These are phyloP conservation scores for Gymnoscelis rufifasciata DNA, from an alignment of 2,888 invertebrate species.

Conservation along the genomic window DNA sequence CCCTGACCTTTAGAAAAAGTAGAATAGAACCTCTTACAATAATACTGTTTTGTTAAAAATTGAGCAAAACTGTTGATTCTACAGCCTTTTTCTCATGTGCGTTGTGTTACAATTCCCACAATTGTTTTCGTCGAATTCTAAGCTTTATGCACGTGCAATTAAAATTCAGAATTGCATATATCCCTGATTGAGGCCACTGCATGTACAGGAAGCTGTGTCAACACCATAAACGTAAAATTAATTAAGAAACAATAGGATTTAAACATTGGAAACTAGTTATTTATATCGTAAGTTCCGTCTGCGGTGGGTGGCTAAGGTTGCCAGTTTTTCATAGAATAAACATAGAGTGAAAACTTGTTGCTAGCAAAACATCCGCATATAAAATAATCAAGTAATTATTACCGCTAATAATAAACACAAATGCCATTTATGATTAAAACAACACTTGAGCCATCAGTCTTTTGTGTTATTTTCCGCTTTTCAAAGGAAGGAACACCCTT, in stretches of 20 bases:
- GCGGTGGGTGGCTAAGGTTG: constrained; percentile 27
- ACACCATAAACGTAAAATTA: constrained; percentile 32
- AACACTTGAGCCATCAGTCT: background rate
- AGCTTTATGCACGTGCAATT: constrained; percentile 17
- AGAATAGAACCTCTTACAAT: background rate
- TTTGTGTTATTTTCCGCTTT: background rate
- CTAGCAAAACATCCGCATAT: constrained; percentile 10
- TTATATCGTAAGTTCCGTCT: constrained; percentile 23
- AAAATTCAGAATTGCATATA: constrained; percentile 18
- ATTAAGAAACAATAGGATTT: constrained; percentile 41
- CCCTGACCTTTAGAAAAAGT: background rate
- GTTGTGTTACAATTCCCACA: constrained; percentile 17
- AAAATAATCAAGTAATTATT: constrained; percentile 1
- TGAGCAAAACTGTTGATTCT: constrained; percentile 3
- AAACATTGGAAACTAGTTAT: constrained; percentile 24
- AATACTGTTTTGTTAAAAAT: constrained; percentile 6
- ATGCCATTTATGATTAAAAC: background rate
- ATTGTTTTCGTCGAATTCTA: constrained; percentile 16
- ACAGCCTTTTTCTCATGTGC: constrained; percentile 14
- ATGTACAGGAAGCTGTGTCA: constrained; percentile 20
- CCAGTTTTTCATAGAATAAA: constrained; percentile 10
- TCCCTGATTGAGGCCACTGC: constrained; percentile 14
- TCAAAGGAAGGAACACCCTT: background rate
- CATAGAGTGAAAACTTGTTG: constrained; percentile 11
- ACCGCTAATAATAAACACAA: background rate